Conservation (phyloP, 2,888 invertebrate genomes). For the Piscicola geometra region DNA sequence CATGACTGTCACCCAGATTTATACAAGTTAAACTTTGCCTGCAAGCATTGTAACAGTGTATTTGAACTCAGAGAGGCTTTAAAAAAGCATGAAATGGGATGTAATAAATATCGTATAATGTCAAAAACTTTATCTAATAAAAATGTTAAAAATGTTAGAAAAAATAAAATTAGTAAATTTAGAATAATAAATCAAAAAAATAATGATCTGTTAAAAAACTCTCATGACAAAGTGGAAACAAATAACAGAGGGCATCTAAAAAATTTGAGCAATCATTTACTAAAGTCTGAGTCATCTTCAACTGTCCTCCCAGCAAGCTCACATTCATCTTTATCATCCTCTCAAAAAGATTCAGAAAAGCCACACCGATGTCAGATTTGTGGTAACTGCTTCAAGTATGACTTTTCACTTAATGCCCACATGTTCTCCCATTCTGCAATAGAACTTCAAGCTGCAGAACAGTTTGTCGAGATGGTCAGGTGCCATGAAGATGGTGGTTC, state of each 20-base stretch:
- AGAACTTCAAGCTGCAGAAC: constrained; percentile 20
- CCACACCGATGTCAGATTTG: constrained; percentile 32
- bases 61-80: constrained; percentile 17
- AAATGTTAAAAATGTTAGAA: not conserved
- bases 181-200: not conserved
- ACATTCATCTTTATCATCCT: no score
- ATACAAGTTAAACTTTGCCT: not conserved
- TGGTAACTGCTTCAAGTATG: constrained; percentile 36
- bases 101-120: not conserved
- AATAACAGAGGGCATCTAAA: no score
- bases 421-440: constrained; percentile 22
- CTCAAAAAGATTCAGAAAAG: constrained; percentile 13
- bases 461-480: constrained; percentile 19
- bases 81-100: constrained; percentile 12
- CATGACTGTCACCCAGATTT: constrained; percentile 26
- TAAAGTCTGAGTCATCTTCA: not conserved
- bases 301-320: not conserved
- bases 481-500: constrained; percentile 18
- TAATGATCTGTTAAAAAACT: not conserved
- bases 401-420: constrained; percentile 37
- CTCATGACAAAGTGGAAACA: no score
- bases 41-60: constrained; percentile 22
- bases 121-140: not conserved
- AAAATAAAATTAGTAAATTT: not conserved
- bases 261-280: not conserved